Base-by-base conservation (phyloP, 2,797 vertebrate species). In the Corythornis leucogaster region DNA sequence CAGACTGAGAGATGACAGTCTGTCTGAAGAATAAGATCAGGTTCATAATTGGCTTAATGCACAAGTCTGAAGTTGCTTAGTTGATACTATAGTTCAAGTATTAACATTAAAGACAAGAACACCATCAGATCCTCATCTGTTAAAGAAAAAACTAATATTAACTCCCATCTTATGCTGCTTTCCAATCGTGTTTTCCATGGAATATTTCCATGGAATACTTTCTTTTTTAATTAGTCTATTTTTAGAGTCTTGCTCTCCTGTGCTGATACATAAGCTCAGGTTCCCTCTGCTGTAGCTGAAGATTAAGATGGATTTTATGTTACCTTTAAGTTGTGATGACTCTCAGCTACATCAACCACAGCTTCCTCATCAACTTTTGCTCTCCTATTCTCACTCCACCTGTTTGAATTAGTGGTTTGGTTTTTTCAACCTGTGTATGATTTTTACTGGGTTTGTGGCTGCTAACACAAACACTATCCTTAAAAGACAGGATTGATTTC, bases 11-110 rank as follows among this genome's bases (percentile, higher is more conserved):
- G 45, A 50, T 7, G 26, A 77, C 12, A 28, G 45, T 4, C 79
- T 3, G 4, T 15, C 67, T 90, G 26, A 62, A 78, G 54, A 13
- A 76, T 14, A 88, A 86, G 55, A 89, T 76, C 10, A 12, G 48
- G n/a, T 69, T 89, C 48, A 40, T 73, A 93, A 85, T 33, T 33
- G 40, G 17, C 61, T 93, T 94, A 88, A 94, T 63, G 83, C 80
- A 84, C 33, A 45, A 48, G 48, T 12, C 61, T 93, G 57, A 61
- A 87, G 75, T n/a, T 70, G 58, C 57, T 57, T 35, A 48, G 62
- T 54, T 78, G 54, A 45, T 80, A 63, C 45, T 51, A 54, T 7
- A 92, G 26, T 46, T 46, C 57, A 57, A 26, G 5, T 26, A 75
- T 48, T 85, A 91, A 73, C 42, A 79, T 33, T 54, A 84, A 84